Conservation (phyloP, 2,797 vertebrate species). For the Tadarida brasiliensis region DNA sequence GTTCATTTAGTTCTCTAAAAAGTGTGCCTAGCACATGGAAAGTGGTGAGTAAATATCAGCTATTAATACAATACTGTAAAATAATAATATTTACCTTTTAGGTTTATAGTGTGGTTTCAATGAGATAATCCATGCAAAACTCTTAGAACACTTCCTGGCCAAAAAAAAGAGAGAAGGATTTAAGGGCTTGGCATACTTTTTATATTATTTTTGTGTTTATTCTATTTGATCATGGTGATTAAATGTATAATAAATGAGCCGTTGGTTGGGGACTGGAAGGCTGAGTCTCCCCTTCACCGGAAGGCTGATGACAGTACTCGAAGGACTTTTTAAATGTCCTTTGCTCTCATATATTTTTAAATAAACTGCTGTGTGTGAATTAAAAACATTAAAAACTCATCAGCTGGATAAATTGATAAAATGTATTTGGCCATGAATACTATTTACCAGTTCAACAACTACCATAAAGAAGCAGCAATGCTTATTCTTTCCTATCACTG, state of each 20-base stretch:
- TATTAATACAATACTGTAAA: background rate
- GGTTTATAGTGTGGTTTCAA: background rate
- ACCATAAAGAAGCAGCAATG: background rate
- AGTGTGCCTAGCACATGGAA: background rate
- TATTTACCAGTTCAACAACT: background rate
- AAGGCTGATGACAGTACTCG: background rate
- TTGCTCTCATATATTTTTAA: background rate
- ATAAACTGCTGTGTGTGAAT: background rate
- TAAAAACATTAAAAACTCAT: conserved; percentile 29
- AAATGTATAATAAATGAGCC: conserved; percentile 4
- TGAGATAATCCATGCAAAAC: background rate
- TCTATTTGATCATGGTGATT: background rate
- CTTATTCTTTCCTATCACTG: background rate
- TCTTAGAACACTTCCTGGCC: background rate
- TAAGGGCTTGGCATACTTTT: conserved; percentile 4
- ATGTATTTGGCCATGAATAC: background rate
- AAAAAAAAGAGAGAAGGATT: conserved; percentile 27
- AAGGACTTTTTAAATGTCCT: background rate
- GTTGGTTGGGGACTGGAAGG: background rate
- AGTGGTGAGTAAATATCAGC: background rate
- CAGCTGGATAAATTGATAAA: conserved; percentile 28
- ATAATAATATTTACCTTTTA: background rate
- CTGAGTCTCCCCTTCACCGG: background rate
- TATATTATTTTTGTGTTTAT: background rate
- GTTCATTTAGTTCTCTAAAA: conserved; percentile 38